Conservation (phyloP, 2,888 invertebrate species). For the Eretmocerus hayati region DNA sequence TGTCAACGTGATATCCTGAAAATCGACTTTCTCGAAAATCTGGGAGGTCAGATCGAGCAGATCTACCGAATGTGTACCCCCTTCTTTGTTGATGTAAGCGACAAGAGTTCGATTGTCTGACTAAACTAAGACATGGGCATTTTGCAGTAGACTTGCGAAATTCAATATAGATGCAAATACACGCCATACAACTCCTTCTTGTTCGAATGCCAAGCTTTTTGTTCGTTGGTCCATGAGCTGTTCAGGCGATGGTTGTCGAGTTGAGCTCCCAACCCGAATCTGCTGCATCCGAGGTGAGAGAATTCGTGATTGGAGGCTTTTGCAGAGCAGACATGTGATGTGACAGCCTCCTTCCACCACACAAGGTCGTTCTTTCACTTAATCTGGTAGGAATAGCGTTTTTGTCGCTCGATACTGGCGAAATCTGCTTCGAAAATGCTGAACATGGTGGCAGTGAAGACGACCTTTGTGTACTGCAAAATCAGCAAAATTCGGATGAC, state of each 20-base stretch:
- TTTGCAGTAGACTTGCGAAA: background rate
- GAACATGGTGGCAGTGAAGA: slow-evolving; percentile 24
- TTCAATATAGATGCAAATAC: slow-evolving; percentile 10
- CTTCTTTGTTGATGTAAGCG: slow-evolving; percentile 20
- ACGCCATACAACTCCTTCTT: slow-evolving; percentile 20
- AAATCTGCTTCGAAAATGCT: slow-evolving; percentile 17
- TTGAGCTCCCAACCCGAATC: slow-evolving; percentile 18
- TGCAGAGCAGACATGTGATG: slow-evolving; percentile 13
- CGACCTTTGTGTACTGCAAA: slow-evolving; percentile 17
- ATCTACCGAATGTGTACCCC: slow-evolving; percentile 16
- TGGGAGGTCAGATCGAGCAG: slow-evolving; percentile 15
- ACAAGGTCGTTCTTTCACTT: slow-evolving; percentile 11
- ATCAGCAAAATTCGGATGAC: background rate
- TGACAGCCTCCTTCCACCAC: slow-evolving; percentile 19
- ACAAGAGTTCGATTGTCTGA: slow-evolving; percentile 20
- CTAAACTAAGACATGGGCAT: slow-evolving; percentile 16
- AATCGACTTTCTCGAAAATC: slow-evolving; percentile 12
- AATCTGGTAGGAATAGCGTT: slow-evolving; percentile 8
- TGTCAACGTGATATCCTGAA: slow-evolving; percentile 20
- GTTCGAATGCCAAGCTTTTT: slow-evolving; percentile 19
- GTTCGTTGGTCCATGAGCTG: slow-evolving; percentile 8
- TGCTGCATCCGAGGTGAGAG: slow-evolving; percentile 16
- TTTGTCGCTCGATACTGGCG: slow-evolving; percentile 13
- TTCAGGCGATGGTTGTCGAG: slow-evolving; percentile 8
- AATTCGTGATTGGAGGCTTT: slow-evolving; percentile 9